Evolutionary conservation across 2,888 invertebrate species (phyloP), one percentile per base, ranked within the genome.

Genomic region (Lapara coniferarum): DNA sequence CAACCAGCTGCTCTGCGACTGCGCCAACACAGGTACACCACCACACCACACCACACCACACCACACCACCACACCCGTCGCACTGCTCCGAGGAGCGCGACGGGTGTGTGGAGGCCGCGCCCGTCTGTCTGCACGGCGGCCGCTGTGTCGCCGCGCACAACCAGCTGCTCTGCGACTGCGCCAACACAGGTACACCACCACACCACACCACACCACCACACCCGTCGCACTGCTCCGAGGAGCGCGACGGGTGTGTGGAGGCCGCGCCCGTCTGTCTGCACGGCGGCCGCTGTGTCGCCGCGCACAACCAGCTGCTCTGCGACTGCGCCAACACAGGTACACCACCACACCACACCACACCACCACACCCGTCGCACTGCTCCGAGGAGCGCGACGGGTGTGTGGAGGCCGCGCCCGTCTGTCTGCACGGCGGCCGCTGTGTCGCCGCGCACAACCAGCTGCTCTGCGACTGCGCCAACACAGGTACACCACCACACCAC

Each of bases 11-110:
- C 92, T 90, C 68, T 98, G 98, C 88, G 95, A 97, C 85, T 98
- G 98, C 81, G 85, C 85, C 3, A 93, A 89, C 71, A 97, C 97
- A 0, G 96, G 95, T 95, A 25, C 52, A n/a, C 68, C 51, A n/a
- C n/a, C n/a, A n/a, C n/a, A n/a, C n/a, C n/a, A n/a, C n/a, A n/a
- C n/a, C n/a, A 68, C 46, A 25, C 46, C 4, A 46, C 5, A 0
- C 56, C 5, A 16, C 19, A n/a, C n/a, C n/a, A n/a, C n/a, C n/a
- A n/a, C n/a, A n/a, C n/a, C n/a, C n/a, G n/a, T n/a, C 90, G 77
- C 95, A 53, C 75, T 98, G 98, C 89, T 97, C 96, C 83, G 89
- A 85, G 53, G 96, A 97, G 88, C 96, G 97, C 68, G 96, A 98
- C 89, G 70, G 95, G 82, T 7, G 66, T 95, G 81, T 83, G 93